Evolutionary conservation across 2,888 invertebrate genomes (phyloP).

Genomic region (Hecatera dysodea): DNA sequence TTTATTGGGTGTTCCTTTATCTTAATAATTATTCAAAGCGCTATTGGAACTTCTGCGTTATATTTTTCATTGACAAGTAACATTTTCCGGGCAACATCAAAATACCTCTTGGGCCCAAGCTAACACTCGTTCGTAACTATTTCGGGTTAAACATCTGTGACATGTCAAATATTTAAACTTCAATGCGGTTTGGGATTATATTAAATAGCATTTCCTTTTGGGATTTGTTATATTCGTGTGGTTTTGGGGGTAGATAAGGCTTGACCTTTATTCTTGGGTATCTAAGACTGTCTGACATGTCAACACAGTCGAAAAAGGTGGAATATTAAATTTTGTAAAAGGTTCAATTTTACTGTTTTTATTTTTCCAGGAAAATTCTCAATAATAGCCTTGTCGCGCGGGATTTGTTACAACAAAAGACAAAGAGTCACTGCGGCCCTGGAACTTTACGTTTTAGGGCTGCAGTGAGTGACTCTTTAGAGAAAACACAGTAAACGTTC

Average conservation of each 20-base stretch:
- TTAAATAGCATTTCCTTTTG: constrained; percentile 18
- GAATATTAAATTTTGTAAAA: too few relatives aligned
- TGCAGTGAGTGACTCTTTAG: rapidly evolving
- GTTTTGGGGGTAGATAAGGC: constrained; percentile 9
- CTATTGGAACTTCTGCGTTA: constrained; percentile 21
- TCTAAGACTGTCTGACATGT: too few relatives aligned
- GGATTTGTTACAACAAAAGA: too few relatives aligned
- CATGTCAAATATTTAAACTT: constrained; percentile 35
- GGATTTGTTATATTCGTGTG: neutral
- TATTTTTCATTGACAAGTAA: neutral
- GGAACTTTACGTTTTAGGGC: too few relatives aligned
- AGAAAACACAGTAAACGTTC: neutral
- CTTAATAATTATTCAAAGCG: neutral
- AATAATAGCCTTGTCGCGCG: too few relatives aligned
- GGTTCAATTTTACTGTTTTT: too few relatives aligned
- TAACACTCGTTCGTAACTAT: constrained; percentile 25
- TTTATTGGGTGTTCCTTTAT: too few relatives aligned
- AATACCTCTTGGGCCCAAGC: constrained; percentile 12
- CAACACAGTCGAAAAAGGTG: too few relatives aligned
- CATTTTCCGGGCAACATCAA: constrained; percentile 21
- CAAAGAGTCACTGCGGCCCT: too few relatives aligned
- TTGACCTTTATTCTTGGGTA: neutral
- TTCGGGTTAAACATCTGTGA: constrained; percentile 23
- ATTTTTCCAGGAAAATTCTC: too few relatives aligned
- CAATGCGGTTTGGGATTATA: constrained; percentile 20